Percentiles rank a stretch among this genome's conserved stretches.
Evolutionary conservation across 2,888 invertebrate species (phyloP).

Genomic region (Caenorhabditis wallacei): DNA sequence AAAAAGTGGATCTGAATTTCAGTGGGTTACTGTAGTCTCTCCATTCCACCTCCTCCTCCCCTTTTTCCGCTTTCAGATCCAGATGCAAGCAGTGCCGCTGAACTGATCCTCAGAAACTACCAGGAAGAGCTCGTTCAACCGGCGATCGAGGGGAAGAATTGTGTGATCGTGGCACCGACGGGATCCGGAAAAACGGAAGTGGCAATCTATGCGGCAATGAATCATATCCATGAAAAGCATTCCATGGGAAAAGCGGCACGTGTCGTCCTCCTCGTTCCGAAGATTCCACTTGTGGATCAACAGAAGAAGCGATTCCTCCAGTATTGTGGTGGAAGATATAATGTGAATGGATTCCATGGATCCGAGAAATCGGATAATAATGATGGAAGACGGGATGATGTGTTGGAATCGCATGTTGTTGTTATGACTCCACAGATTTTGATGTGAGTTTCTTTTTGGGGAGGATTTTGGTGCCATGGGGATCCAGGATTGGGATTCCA

Average conservation of each 20-base stretch:
- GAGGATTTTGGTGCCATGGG: too few relatives aligned
- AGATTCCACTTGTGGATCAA: constrained; percentile 80
- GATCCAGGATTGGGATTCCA: too few relatives aligned
- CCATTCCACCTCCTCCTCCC: too few relatives aligned
- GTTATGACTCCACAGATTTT: constrained; percentile 80
- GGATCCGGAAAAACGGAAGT: constrained; percentile 82
- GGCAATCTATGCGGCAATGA: constrained; percentile 76
- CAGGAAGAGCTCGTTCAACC: constrained; percentile 73
- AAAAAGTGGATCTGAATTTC: constrained; percentile 15
- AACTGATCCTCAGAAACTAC: constrained; percentile 70
- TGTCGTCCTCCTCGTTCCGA: constrained; percentile 79
- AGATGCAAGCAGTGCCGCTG: not conserved
- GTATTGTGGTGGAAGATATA: constrained; percentile 64
- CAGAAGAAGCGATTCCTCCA: constrained; percentile 72
- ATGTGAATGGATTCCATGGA: constrained; percentile 76
- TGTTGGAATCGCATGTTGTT: constrained; percentile 71
- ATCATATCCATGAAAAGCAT: constrained; percentile 70
- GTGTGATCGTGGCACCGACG: constrained; percentile 82
- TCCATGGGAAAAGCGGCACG: constrained; percentile 57
- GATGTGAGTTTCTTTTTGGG: constrained; percentile 60
- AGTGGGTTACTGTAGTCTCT: too few relatives aligned
- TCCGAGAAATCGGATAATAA: constrained; percentile 67
- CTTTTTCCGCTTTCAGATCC: constrained; percentile 31
- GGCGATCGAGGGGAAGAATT: constrained; percentile 72
- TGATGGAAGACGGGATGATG: constrained; percentile 54